These are phyloP conservation scores for Euwallacea similis DNA, from an alignment of 1,140 invertebrate genomes.

Conservation along the genomic window DNA sequence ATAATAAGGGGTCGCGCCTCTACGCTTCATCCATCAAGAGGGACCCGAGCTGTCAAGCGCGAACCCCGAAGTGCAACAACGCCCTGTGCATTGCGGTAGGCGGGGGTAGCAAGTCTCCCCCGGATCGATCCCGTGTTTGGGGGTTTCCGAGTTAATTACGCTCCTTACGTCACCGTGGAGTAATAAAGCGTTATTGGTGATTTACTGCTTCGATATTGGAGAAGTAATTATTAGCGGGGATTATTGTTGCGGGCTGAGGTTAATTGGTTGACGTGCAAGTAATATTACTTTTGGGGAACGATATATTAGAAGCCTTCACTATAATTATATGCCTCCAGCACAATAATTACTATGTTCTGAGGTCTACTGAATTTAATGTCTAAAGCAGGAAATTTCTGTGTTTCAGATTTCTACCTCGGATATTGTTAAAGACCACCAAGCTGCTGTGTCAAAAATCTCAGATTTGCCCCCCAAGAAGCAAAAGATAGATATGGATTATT, in stretches of 20 bases:
- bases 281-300: too few relatives aligned
- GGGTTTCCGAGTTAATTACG: constrained; percentile 1
- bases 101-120: not conserved
- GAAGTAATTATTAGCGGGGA: not conserved
- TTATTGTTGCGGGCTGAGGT: too few relatives aligned
- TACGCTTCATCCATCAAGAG: constrained; percentile 5
- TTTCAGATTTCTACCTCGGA: constrained; percentile 48
- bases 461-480: constrained; percentile 50
- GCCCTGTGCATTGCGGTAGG: constrained; percentile 11
- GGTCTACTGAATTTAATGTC: too few relatives aligned
- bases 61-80: constrained; percentile 3
- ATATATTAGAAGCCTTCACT: too few relatives aligned
- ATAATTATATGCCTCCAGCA: too few relatives aligned
- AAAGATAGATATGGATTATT: constrained; percentile 45
- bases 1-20: too few relatives aligned
- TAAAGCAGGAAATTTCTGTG: not conserved
- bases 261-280: too few relatives aligned
- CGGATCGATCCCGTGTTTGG: not conserved
- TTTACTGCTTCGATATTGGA: constrained; percentile 10
- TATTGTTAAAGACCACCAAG: constrained; percentile 45
- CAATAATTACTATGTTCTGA: too few relatives aligned
- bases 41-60: constrained; percentile 6
- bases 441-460: constrained; percentile 11
- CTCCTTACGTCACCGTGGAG: constrained; percentile 7
- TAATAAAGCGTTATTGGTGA: constrained; percentile 14